Evolutionary conservation across 1,140 invertebrate genomes (phyloP).

Genomic region (Zelostemma sp.): DNA sequence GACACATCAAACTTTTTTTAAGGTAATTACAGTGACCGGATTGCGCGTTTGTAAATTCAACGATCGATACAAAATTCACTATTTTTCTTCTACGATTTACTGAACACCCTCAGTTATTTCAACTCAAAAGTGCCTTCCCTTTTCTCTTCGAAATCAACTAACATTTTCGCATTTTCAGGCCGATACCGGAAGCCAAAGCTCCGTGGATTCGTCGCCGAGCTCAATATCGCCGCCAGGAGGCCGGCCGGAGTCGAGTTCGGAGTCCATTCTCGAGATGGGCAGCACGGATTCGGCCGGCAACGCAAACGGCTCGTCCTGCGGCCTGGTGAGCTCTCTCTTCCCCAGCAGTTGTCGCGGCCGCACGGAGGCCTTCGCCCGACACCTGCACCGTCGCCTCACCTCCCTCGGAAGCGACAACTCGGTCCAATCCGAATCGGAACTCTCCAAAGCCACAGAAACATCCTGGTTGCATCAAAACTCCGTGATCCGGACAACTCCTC

Average conservation of each 20-base stretch:
- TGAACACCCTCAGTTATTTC: no score
- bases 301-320: conserved; percentile 61
- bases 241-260: conserved; percentile 11
- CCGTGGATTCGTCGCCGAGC: conserved; percentile 31
- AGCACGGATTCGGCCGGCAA: conserved; percentile 56
- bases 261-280: conserved; percentile 43
- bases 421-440: conserved; percentile 23
- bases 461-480: conserved; percentile 54
- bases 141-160: no score
- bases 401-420: conserved; percentile 73
- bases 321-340: conserved; percentile 70
- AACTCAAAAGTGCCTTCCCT: no score
- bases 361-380: conserved; percentile 83
- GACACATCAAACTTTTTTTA: no score
- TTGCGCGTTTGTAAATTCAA: no score
- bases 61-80: no score
- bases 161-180: conserved; percentile 29
- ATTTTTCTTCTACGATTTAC: no score
- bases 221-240: conserved; percentile 33
- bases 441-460: conserved; percentile 42
- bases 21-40: no score
- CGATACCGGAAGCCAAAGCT: conserved; percentile 23
- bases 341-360: conserved; percentile 81
- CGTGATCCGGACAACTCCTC: conserved; percentile 63
- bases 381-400: conserved; percentile 79